Evolutionary conservation across 2,888 invertebrate genomes (phyloP), one percentile per base, ranked within the genome.

Genomic region (Sturmia bella): DNA sequence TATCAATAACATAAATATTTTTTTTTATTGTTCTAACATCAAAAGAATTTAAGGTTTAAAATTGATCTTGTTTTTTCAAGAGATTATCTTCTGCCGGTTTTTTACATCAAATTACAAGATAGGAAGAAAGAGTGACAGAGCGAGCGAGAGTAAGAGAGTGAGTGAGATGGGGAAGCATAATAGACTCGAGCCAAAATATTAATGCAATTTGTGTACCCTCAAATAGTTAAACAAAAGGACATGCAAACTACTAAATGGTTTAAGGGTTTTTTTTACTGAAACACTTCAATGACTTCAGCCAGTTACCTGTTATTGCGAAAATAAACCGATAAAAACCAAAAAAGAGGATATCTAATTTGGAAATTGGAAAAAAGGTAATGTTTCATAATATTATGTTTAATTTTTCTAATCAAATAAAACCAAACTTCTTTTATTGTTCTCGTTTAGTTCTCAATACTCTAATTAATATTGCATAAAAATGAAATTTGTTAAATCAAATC

Each of bases 141-240:
- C 0, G 27, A 32, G 15, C 3, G 39, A 19, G 39, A 2, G 39
- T 13, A 17, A 19, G 3, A 21, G 15, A 56, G 27, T 9, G 32
- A 7, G 32, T 1, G 32, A 32, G 32, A 32, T 5, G 9, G 9
- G 21, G 21, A 19, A 41, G 63, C 1, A 61, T 39, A 24, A 17
- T 17, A 54, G 86, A 85, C 88, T 88, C 88, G 89, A 88, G 88
- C 89, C 89, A 88, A 87, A 87, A 87, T 87, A 87, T 88, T 88
- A 88, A 83, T 64, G 59, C 79, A 82, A 84, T 80, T 74, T 82
- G 74, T 70, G 76, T 66, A 59, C 70, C 70, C 41, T 69, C 66
- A 75, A 59, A n/a, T n/a, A n/a, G n/a, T 39, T 54, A 56, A 80
- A 80, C 57, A 73, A 77, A 56, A 39, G 19, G 6, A 13, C 39